Base-by-base conservation (phyloP, 2,888 invertebrate species). In the Thumatha senex region DNA sequence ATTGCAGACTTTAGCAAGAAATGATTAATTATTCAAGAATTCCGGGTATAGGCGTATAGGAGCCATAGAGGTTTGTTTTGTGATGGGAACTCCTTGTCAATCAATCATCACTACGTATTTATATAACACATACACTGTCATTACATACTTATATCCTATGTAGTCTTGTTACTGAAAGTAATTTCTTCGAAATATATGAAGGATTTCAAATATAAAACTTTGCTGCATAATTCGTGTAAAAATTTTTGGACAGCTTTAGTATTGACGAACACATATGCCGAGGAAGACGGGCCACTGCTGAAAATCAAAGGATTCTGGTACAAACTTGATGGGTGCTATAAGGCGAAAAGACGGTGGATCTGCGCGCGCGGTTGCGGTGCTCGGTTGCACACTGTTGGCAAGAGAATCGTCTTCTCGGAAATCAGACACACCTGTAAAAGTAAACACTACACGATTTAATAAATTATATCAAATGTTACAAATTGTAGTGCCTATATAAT, bases 361-460 rank as follows among this genome's bases (percentile, higher is more conserved):
- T 92, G 92, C 70, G 89, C 91, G 0, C 76, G 82, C 14, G 86
- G 80, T 51, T 92, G 92, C 64, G 80, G 81, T 0, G 92, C 90
- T 1, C 69, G 91, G 14, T 74, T 92, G 1, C 91, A 92, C 61
- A 92, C 92, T 0, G 54, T 71, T 5, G 89, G 89, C 15, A 90
- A 88, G 58, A 67, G 61, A 2, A 64, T 92, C 15, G 88, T 92
- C n/a, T 88, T 85, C 70, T 76, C 84, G 0, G 87, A 89, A 18
- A 58, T 82, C 1, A 65, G 86, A 48, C 90, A 89, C 58, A 72
- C 70, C 15, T 91, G 90, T 61, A 77, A 57, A 48, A 67, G 54
- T n/a, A 53, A 46, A 24, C 71, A 81, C 44, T 70, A 78, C 36
- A 86, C 86, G 13, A 73, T 88, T 52, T 89, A 24, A 76, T 76